These are phyloP conservation scores for Cottoperca gobio DNA, from an alignment of 2,797 vertebrate species.

Conservation along the genomic window DNA sequence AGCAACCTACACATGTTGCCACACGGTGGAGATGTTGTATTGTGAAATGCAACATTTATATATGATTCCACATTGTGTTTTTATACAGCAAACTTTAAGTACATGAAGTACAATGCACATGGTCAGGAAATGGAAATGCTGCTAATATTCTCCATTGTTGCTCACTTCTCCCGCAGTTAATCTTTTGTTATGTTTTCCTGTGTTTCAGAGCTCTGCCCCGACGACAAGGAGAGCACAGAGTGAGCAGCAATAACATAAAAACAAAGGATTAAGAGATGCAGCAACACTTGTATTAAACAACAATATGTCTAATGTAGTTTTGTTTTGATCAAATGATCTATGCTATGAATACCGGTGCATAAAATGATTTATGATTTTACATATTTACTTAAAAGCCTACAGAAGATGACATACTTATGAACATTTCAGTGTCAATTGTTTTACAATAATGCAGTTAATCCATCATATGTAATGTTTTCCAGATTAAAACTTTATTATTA, in stretches of 20 bases:
- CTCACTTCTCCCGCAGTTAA: neutral
- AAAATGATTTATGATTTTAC: slow-evolving; percentile 13
- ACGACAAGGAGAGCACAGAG: slow-evolving; percentile 56
- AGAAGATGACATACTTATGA: neutral
- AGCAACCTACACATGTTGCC: slow-evolving; percentile 19
- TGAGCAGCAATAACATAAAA: slow-evolving; percentile 44
- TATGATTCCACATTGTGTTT: neutral
- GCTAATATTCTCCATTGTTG: neutral
- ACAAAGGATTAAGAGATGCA: neutral
- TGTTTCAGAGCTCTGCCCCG: slow-evolving; percentile 79
- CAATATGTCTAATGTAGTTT: slow-evolving; percentile 9
- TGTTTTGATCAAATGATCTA: slow-evolving; percentile 15
- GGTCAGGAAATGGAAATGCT: slow-evolving; percentile 12
- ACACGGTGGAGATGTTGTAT: slow-evolving; percentile 59
- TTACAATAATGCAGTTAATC: slow-evolving; percentile 3
- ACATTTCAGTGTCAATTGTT: slow-evolving; percentile 3
- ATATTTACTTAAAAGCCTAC: slow-evolving; percentile 12
- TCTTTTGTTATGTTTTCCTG: slow-evolving; percentile 17
- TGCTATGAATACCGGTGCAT: neutral
- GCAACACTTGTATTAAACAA: neutral
- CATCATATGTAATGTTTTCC: slow-evolving; percentile 17
- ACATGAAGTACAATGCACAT: neutral
- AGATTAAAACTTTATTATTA: slow-evolving; percentile 42
- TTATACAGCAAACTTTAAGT: neutral
- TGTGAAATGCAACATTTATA: neutral